Base-by-base conservation (phyloP, 2,113 vertebrate genomes). In the Hippocampus barbouri region DNA sequence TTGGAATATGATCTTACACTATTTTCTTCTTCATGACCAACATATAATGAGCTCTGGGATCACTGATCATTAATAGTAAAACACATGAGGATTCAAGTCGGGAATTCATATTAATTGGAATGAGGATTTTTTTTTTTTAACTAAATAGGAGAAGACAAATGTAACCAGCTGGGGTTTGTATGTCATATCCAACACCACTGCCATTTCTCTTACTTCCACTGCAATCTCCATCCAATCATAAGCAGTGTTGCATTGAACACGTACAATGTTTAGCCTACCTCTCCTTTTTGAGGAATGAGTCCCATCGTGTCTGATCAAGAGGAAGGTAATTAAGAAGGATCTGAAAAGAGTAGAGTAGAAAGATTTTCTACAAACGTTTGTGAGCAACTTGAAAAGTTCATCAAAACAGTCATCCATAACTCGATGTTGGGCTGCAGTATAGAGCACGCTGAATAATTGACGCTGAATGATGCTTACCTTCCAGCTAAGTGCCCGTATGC, bases 271-370 rank as follows among this genome's bases (percentile, higher is more conserved):
- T 8, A 23, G 34, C 81, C 92, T 83, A 98, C 97, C 97, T 95
- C 89, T 99, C 96, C 72, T 98, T 98, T 81, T 94, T 92, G 83
- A 99, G 88, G 83, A 95, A 92, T 10, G 94, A 91, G 34, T 91
- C 94, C 97, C 97, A 99, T 83, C 94, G 77, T 3, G 91, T 89
- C 85, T 94, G 95, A 77, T 99, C 95, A 66, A 91, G 77, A 51
- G 97, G 97, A 69, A 99, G 95, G 86, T 97, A 98, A 88, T 99
- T 98, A 25, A 99, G 89, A 70, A 99, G 94, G 78, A 99, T 94
- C 97, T 98, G 85, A 15, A 77, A 2, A 57, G 34, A 23, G 23
- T 7, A 9, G 47, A 49, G 47, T 18, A 18, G 47, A 49, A 49
- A 51, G 14, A 45, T 14, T 45, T 10, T 45, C 4, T 1, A 14